Conservation (phyloP, 2,113 vertebrate genomes). For the Paracyprichromis sp. region DNA sequence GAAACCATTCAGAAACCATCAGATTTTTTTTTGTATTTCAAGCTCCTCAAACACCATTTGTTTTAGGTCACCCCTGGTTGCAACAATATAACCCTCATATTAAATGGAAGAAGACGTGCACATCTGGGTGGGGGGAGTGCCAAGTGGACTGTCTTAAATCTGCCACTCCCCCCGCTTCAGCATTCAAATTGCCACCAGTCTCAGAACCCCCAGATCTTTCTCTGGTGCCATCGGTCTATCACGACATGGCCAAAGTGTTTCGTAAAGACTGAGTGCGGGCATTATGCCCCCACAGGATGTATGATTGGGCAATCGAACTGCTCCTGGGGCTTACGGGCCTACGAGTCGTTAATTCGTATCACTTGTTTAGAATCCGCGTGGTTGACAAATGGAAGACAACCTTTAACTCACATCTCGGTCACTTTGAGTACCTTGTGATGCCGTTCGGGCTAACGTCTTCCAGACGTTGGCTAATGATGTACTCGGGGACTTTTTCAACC, state of each 20-base stretch:
- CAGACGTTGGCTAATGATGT: not conserved
- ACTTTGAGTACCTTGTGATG: not conserved
- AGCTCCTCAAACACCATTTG: not conserved
- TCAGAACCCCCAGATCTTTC: not conserved
- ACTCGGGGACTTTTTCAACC: not conserved
- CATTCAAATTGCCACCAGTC: not conserved
- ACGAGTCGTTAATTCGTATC: not conserved
- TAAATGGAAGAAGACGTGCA: not conserved
- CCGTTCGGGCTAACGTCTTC: not conserved
- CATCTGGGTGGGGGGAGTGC: not conserved
- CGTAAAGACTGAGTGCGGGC: not conserved
- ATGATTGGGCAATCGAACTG: not conserved
- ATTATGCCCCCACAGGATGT: not conserved
- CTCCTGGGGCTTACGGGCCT: not conserved
- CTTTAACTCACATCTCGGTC: not conserved
- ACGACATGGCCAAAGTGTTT: not conserved
- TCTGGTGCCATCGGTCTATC: not conserved
- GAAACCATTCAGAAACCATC: not conserved
- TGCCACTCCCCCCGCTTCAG: not conserved
- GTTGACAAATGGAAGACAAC: not conserved
- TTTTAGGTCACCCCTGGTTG: not conserved
- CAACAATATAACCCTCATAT: not conserved
- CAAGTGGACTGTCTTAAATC: not conserved
- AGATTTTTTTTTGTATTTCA: not conserved
- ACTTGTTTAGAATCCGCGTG: not conserved